Evolutionary conservation across 2,113 vertebrate genomes (phyloP), one percentile per base, ranked within the genome.

Genomic region (Ramphastos sulfuratus): DNA sequence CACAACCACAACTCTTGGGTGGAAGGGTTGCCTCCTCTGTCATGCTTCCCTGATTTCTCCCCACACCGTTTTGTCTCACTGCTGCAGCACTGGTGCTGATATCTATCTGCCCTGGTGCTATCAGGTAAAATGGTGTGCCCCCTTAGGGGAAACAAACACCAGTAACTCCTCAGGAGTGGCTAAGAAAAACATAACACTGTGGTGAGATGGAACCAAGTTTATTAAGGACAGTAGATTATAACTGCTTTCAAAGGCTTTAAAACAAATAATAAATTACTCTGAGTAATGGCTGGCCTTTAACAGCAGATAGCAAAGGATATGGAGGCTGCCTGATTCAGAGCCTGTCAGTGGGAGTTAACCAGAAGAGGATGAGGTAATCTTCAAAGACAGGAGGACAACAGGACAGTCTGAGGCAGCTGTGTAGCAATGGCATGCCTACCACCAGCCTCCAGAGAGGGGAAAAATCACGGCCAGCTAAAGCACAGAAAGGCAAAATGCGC

Each of bases 191-290:
- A 8, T 80, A 93, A 97, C 82, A 35, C 93, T 83, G 77, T 2
- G 44, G 65, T 77, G 87, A 97, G 93, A 92, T 91, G 95, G 94
- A 98, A 97, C 88, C 95, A 96, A 88, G 92, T 98, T 98, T 97
- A 97, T 98, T 98, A 96, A 94, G 93, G 95, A 96, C 80, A 94
- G 81, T 96, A 92, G 95, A 89, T 94, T 96, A 96, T 96, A 97
- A 95, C 71, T 92, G 92, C 83, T 96, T 96, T 90, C 54, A 85
- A 85, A 97, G 80, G 80, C 70, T 88, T 95, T 30, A 6, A 71
- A 88, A 85, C 85, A 82, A 74, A 96, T 7, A 52, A 46, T 17
- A 93, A 73, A 96, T 42, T 78, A 76, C 85, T 95, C 73, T 88
- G 78, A 94, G 87, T 95, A 95, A 94, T 48, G 46, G 55, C 87